Base-by-base conservation (phyloP, 1,140 invertebrate genomes). In the Antheraea mylitta region DNA sequence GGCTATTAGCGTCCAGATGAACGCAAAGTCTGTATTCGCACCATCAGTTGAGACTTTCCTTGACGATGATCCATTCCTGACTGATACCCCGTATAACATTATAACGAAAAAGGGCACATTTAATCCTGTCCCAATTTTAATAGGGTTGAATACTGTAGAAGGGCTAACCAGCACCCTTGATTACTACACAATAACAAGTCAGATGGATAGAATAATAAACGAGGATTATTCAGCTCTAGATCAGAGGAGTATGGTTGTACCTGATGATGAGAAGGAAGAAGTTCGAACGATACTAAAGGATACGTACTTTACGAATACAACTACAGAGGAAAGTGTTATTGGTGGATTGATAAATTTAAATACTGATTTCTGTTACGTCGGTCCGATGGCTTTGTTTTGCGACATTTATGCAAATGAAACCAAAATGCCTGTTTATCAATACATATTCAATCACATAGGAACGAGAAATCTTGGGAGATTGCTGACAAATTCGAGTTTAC, bases 31-130 rank as follows among this genome's bases (percentile, higher is more conserved):
- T 7, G 83, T 93, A 0, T 93, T 93, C 69, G 69, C 87, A 9
- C 93, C 93, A 19, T 89, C 92, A 6, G 78, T 93, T 0, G 93
- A 94, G 84, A 74, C 85, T 13, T 60, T 81, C 11, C 89, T 87
- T 19, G 82, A 92, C 5, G 83, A 82, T 22, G 89, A 92, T 69
- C 82, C 93, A 10, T 93, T 94, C 70, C 61, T 94, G 37, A 87
- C 80, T 0, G 89, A 93, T 69, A 82, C 86, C 18, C 93, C 93
- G 0, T 85, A 85, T n/a, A 87, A 93, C 67, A 89, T 93, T 2
- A 70, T 94, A 2, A 71, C 72, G 18, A 67, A 80, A 13, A 63
- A 63, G 3, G 83, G 80, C 6, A 82, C 58, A 0, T 85, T 80
- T 22, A 85, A 92, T 59, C 83, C 92, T 9, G 92, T 93, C 8